Base-by-base conservation (phyloP, 2,113 vertebrate species). In the western clawed frog (Xenopus tropicalis) region DNA sequence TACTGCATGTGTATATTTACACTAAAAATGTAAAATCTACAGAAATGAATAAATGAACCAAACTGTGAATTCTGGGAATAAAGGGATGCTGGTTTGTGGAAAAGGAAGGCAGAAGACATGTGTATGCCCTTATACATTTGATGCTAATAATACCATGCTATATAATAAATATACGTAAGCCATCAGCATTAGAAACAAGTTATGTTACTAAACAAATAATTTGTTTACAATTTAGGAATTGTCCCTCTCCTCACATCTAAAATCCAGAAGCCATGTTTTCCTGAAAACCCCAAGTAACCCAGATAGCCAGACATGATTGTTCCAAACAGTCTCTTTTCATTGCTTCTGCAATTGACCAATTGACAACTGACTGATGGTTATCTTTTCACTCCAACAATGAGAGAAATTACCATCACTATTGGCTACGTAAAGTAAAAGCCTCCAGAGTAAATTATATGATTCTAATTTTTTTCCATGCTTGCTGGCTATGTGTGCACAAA, bases 361-460 rank as follows among this genome's bases (percentile, higher is more conserved):
- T 96, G 96, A 97, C 96, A 98, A 93, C 92, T 98, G 96, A 98
- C 96, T 98, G 95, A 98, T 97, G 94, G 93, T 97, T 96, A 96
- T 99, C 96, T 98, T 94, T 93, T 94, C 93, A 93, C 91, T 91
- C 92, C 82, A 87, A 97, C 95, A 99, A 97, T 95, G 92, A 93
- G 86, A 88, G 87, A 87, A 95, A 98, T 98, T 98, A 96, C 94
- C 96, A 98, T 97, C 91, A 96, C 94, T 96, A 97, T 74, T 96
- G 93, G 94, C 93, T 86, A 95, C 93, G 94, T 97, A 97, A 95
- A 97, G 95, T 98, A 97, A 94, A 94, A 93, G 91, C 91, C 93
- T 92, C 93, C 89, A 91, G 93, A 95, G 93, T 97, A 98, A 99
- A 99, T 98, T 96, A 97, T 94, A 96, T 94, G 95, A 96, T 94